These are phyloP conservation scores for Ophioderma brevispina DNA, from an alignment of 35 echinoderm and acorn worm species.

Conservation along the genomic window DNA sequence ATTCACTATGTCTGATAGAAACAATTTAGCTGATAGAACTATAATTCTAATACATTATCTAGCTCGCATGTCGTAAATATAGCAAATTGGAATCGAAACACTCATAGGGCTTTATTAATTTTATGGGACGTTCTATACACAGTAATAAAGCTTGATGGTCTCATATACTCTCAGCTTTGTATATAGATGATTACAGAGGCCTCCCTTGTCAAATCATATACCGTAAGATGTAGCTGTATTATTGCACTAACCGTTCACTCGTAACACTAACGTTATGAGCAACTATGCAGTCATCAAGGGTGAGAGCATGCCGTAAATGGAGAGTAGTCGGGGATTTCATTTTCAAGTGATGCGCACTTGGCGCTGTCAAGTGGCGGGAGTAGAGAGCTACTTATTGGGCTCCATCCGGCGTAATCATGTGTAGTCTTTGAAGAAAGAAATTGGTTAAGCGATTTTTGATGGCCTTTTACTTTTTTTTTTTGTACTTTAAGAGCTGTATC, in stretches of 20 bases:
- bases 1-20: background rate
- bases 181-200: background rate
- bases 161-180: background rate
- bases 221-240: background rate
- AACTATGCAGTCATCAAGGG: background rate
- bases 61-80: background rate
- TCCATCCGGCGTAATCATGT: no score
- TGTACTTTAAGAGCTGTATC: no score
- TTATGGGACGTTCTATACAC: background rate
- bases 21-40: background rate
- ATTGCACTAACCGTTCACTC: background rate
- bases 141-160: background rate
- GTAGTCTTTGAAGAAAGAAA: no score
- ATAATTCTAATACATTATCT: background rate
- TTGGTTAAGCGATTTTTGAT: no score
- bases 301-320: background rate
- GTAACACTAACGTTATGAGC: slow-evolving; percentile 10
- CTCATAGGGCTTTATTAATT: background rate
- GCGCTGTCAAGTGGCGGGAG: background rate
- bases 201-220: background rate
- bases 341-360: slow-evolving; percentile 42
- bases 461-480: no score
- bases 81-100: background rate
- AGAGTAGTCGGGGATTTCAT: slow-evolving; percentile 1
- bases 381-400: background rate